Percentiles rank a stretch among this genome's conserved stretches.
These are phyloP conservation scores for Picus viridis DNA, from an alignment of 2,797 vertebrate genomes.

Conservation along the genomic window DNA sequence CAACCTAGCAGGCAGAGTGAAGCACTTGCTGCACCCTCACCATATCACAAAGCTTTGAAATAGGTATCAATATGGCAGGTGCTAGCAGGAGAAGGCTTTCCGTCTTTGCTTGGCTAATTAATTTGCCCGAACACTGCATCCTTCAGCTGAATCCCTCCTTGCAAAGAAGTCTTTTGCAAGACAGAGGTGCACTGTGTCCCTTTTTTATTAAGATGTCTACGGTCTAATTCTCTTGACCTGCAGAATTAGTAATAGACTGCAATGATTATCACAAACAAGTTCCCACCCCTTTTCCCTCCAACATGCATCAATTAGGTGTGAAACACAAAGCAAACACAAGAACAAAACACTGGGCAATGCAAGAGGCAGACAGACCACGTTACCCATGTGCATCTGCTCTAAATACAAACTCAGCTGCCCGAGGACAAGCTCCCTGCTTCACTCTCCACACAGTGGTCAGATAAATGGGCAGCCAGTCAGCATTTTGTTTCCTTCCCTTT, in stretches of 20 bases:
- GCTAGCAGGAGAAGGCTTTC: background rate
- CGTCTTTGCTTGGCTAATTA: background rate
- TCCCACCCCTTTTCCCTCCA: background rate
- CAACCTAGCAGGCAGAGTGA: background rate
- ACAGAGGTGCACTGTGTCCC: fast-evolving
- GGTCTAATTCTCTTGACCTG: background rate
- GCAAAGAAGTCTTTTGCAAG: background rate
- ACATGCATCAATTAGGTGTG: background rate
- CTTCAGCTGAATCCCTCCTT: background rate
- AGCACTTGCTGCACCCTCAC: background rate
- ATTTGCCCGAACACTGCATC: background rate
- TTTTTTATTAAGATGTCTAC: background rate
- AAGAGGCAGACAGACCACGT: background rate
- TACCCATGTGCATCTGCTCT: background rate
- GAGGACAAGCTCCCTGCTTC: background rate
- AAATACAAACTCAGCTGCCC: background rate
- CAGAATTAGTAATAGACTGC: background rate
- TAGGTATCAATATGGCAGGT: background rate
- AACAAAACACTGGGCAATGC: background rate
- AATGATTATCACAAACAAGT: background rate
- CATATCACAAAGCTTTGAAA: background rate
- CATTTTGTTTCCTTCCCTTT: background rate
- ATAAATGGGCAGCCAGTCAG: background rate
- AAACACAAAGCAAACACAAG: background rate
- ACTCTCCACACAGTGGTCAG: background rate